Evolutionary conservation across 2,113 vertebrate genomes (phyloP).

Genomic region (Irena cyanogastra): DNA sequence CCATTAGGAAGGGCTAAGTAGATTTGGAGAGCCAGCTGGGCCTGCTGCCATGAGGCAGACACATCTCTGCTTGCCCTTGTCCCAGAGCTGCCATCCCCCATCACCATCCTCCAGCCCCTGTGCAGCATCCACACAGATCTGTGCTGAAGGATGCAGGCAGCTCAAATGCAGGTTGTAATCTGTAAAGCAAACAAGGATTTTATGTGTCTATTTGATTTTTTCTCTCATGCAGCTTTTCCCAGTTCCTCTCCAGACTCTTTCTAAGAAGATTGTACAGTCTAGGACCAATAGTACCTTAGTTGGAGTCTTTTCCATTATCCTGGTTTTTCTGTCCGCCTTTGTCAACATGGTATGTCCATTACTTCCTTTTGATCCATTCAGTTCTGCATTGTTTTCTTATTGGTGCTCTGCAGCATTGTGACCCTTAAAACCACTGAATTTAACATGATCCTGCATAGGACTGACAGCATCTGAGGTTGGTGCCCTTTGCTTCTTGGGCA

Average conservation of each 20-base stretch:
- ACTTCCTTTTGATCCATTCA: not conserved
- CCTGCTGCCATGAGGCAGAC: not conserved
- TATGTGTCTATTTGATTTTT: not conserved
- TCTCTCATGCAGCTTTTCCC: slow-evolving; percentile 81
- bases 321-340: slow-evolving; percentile 94
- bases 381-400: not conserved
- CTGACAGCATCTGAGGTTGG: not conserved
- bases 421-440: not conserved
- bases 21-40: not conserved
- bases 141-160: fast-evolving
- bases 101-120: not conserved
- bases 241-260: slow-evolving; percentile 85
- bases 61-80: not conserved
- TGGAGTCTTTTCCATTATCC: slow-evolving; percentile 89
- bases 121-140: not conserved
- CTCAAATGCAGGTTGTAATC: not conserved
- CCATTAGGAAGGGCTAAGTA: not conserved
- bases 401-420: not conserved
- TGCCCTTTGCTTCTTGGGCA: not conserved
- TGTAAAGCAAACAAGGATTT: not conserved
- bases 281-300: slow-evolving; percentile 92
- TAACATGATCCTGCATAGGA: not conserved
- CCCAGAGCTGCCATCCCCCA: not conserved
- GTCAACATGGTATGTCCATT: slow-evolving; percentile 88
- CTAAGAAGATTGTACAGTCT: slow-evolving; percentile 92